Percentiles rank a stretch among this genome's conserved stretches.
These are phyloP conservation scores for Nothoprocta perdicaria DNA, from an alignment of 2,113 vertebrate genomes.

Conservation along the genomic window DNA sequence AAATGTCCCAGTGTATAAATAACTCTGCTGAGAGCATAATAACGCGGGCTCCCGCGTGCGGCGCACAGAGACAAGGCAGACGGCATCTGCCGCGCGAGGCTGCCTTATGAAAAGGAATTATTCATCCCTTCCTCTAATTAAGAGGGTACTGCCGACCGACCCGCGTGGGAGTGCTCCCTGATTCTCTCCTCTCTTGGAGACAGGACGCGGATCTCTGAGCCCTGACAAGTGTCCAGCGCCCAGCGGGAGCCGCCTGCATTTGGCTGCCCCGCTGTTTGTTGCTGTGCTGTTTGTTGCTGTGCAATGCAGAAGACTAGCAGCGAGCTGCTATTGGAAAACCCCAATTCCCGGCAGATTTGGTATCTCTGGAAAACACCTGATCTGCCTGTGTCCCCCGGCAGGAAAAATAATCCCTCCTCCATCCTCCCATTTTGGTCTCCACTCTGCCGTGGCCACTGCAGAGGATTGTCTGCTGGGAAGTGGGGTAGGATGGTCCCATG, in stretches of 20 bases:
- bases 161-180: neutral
- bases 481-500: too few relatives aligned
- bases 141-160: conserved; percentile 15
- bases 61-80: conserved; percentile 57
- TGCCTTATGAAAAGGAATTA: conserved; percentile 77
- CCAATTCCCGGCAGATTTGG: rapidly evolving
- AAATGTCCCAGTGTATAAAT: conserved; percentile 77
- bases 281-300: too few relatives aligned
- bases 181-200: too few relatives aligned
- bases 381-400: neutral
- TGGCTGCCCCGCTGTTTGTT: neutral
- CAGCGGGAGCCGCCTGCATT: conserved; percentile 2
- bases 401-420: neutral
- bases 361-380: neutral
- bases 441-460: neutral
- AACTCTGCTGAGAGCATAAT: conserved; percentile 72
- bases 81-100: conserved; percentile 48
- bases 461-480: too few relatives aligned
- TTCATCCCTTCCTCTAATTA: conserved; percentile 76
- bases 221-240: neutral
- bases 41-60: conserved; percentile 54
- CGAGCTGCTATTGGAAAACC: neutral
- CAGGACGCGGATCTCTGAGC: neutral
- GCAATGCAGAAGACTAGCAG: neutral
- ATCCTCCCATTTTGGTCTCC: neutral